These are phyloP conservation scores for Hexactinellida sp. DNA, from an alignment of 37 sponge, comb jelly and placozoan species.

Conservation along the genomic window DNA sequence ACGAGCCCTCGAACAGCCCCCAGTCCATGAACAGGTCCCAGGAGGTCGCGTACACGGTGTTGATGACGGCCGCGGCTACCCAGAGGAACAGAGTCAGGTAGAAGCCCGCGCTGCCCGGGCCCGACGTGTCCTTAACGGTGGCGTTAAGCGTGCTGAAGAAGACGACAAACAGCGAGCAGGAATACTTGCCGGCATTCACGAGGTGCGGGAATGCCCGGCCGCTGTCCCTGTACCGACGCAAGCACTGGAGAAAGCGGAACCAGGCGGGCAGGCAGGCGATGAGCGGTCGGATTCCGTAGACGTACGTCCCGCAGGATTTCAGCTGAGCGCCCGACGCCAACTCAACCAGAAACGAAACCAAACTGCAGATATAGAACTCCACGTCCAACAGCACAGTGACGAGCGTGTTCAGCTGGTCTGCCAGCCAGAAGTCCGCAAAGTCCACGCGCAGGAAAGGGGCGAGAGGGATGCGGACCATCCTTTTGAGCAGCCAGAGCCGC, in stretches of 20 bases:
- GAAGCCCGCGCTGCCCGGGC: neutral
- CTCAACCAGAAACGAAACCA: neutral
- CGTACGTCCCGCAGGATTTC: conserved; percentile 2
- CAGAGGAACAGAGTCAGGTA: conserved; percentile 26
- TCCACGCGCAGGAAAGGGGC: conserved; percentile 62
- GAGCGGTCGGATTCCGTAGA: conserved; percentile 53
- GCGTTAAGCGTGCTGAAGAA: conserved; percentile 46
- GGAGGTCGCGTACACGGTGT: conserved; percentile 62
- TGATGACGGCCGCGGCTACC: conserved; percentile 34
- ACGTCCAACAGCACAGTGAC: conserved; percentile 74
- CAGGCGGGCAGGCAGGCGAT: conserved; percentile 75
- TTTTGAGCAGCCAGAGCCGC: conserved; percentile 29
- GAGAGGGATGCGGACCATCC: conserved; percentile 42
- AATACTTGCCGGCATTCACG: conserved; percentile 88
- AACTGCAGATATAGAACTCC: conserved; percentile 64
- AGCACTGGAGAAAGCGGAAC: conserved; percentile 80
- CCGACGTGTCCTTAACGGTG: conserved; percentile 3
- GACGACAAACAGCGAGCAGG: conserved; percentile 65
- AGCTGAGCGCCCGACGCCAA: neutral
- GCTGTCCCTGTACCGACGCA: conserved; percentile 65
- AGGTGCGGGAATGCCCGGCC: conserved; percentile 44
- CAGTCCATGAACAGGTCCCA: conserved; percentile 95
- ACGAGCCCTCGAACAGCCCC: conserved; percentile 51
- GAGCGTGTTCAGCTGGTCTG: conserved; percentile 89
- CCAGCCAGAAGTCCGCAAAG: conserved; percentile 90